These are phyloP conservation scores for Spondyliosoma cantharus DNA, from an alignment of 2,797 vertebrate species.

Conservation along the genomic window DNA sequence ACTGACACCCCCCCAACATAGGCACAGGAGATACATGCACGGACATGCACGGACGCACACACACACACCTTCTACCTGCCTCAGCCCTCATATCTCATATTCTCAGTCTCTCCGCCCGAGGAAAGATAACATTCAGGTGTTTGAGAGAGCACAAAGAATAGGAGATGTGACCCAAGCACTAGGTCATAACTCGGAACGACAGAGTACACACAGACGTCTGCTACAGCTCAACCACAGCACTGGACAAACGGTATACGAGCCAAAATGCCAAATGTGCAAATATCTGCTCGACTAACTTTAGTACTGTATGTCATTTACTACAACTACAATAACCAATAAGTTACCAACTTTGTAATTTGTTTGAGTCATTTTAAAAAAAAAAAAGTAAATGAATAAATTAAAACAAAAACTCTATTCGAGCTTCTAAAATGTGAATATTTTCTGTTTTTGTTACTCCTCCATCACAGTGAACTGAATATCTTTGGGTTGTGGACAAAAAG, in stretches of 20 bases:
- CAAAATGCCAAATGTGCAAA: constrained; percentile 9
- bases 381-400: too few relatives aligned
- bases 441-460: too few relatives aligned
- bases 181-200: constrained; percentile 15
- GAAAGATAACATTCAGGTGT: constrained; percentile 57
- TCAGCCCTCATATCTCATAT: constrained; percentile 55
- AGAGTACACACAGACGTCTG: constrained; percentile 1
- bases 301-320: background rate
- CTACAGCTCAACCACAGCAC: constrained; percentile 7
- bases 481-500: too few relatives aligned
- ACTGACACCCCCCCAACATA: constrained; percentile 30
- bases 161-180: constrained; percentile 27
- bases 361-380: too few relatives aligned
- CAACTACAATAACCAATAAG: too few relatives aligned
- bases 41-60: constrained; percentile 24
- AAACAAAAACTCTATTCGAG: too few relatives aligned
- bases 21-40: constrained; percentile 43
- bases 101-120: constrained; percentile 58
- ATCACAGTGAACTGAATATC: too few relatives aligned
- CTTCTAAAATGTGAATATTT: too few relatives aligned
- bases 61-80: constrained; percentile 30
- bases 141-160: constrained; percentile 45
- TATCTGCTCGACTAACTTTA: background rate
- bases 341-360: too few relatives aligned
- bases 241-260: background rate